These are phyloP conservation scores for Phenganax subtilis DNA, from an alignment of 92 coral and sea anemone species.

Conservation along the genomic window DNA sequence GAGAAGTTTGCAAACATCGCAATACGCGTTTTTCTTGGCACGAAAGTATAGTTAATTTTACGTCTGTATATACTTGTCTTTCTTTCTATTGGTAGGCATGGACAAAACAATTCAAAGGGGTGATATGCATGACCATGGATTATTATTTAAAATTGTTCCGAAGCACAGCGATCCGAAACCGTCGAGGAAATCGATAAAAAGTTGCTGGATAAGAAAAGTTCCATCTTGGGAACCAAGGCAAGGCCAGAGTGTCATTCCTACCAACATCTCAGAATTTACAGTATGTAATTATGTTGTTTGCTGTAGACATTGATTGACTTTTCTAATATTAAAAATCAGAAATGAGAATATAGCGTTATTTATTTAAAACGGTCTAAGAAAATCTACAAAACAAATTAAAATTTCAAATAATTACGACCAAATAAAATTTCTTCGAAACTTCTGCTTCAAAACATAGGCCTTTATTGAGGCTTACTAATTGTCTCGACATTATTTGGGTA, in stretches of 20 bases:
- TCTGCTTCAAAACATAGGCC: no score
- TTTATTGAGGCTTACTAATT: no score
- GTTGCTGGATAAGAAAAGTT: conserved; percentile 89
- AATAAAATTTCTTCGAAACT: no score
- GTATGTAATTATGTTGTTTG: conserved; percentile 35
- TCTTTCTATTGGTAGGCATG: conserved; percentile 61
- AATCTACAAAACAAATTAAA: no score
- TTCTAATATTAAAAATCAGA: neutral
- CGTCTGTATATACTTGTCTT: no score
- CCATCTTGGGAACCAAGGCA: conserved; percentile 74
- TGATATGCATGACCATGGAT: conserved; percentile 76
- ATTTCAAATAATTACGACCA: no score
- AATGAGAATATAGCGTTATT: no score
- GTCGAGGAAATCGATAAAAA: conserved; percentile 28
- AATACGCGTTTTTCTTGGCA: no score
- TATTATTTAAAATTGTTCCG: conserved; percentile 81
- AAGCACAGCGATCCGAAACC: conserved; percentile 72
- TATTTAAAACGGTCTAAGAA: no score
- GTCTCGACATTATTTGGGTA: no score
- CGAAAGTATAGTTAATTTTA: no score
- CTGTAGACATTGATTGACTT: neutral
- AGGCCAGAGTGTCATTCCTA: conserved; percentile 88
- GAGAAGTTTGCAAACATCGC: no score
- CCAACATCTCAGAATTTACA: conserved; percentile 73
- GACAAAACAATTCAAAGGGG: conserved; percentile 99